A percentile compares a stretch with the other conserved stretches of the same genome.
Evolutionary conservation across 2,888 invertebrate species (phyloP).

Genomic region (Troilus luridus): DNA sequence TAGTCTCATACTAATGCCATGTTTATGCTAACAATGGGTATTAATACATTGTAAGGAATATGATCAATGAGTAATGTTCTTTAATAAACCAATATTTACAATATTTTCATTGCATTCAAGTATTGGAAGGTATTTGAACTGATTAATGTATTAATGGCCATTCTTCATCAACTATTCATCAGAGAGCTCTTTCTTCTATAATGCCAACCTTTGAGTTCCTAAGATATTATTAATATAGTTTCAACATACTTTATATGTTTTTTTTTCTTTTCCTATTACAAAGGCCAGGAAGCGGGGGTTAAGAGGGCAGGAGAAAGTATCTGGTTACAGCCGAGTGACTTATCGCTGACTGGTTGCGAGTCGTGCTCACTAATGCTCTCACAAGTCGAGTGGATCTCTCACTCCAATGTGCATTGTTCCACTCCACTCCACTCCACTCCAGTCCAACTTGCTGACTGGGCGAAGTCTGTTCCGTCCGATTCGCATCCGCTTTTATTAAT

Average conservation of each 20-base stretch:
- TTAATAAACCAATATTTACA: no score
- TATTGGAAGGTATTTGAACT: no score
- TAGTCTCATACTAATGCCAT: no score
- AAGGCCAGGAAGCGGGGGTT: background rate
- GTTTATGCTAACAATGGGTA: no score
- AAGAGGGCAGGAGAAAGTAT: constrained; percentile 8
- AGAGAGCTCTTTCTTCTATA: background rate
- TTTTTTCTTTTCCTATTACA: background rate
- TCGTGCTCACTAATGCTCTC: constrained; percentile 24
- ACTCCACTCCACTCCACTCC: background rate
- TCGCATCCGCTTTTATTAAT: background rate
- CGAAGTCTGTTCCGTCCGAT: background rate
- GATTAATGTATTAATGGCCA: no score
- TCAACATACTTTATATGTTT: background rate
- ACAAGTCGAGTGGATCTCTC: background rate
- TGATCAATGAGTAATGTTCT: no score
- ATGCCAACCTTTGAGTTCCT: background rate
- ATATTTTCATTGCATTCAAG: no score
- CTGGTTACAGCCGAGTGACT: background rate
- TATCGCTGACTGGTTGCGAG: background rate
- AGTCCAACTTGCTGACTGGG: background rate
- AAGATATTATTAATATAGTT: background rate
- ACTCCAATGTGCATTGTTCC: constrained; percentile 8
- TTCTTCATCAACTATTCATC: background rate
- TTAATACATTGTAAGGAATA: no score